Evolutionary conservation across 2,113 vertebrate genomes (phyloP).

Genomic region (Nibea coibor): DNA sequence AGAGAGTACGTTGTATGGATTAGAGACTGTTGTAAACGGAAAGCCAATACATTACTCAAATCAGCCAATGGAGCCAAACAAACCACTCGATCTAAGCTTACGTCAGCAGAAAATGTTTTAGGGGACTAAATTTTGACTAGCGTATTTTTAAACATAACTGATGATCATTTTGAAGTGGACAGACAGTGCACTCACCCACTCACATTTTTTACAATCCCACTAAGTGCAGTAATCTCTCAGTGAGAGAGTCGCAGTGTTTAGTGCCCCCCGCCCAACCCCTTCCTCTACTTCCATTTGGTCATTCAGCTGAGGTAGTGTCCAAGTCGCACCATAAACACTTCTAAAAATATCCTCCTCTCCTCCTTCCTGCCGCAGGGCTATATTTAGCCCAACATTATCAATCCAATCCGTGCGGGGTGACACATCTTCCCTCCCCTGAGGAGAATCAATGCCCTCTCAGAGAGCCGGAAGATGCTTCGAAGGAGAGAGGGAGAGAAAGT

Average conservation of each 20-base stretch:
- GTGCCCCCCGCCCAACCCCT: conserved; percentile 1
- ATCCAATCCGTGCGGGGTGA: conserved; percentile 78
- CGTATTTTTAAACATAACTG: conserved; percentile 50
- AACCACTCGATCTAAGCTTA: conserved; percentile 31
- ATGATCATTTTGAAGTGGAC: conserved; percentile 36
- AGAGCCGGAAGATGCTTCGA: conserved; percentile 53
- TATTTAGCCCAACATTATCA: conserved; percentile 83
- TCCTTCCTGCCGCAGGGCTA: conserved; percentile 82
- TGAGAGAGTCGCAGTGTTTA: conserved; percentile 34
- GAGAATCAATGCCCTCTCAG: conserved; percentile 75
- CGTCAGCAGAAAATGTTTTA: conserved; percentile 45
- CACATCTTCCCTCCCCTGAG: conserved; percentile 66
- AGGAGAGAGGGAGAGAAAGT: conserved; percentile 33
- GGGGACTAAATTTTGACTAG: conserved; percentile 14
- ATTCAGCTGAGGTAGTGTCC: conserved; percentile 69
- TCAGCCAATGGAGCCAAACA: conserved; percentile 38
- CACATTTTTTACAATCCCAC: conserved; percentile 39
- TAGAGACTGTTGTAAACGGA: conserved; percentile 43
- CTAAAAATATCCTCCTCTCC: conserved; percentile 79
- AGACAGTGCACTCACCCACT: conserved; percentile 38
- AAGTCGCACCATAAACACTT: conserved; percentile 75
- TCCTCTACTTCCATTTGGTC: conserved; percentile 43
- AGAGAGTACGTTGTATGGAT: conserved; percentile 43
- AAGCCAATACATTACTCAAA: conserved; percentile 57
- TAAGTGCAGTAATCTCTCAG: conserved; percentile 63